Conservation (phyloP, 1,140 invertebrate genomes). For the Calycopis cecrops region DNA sequence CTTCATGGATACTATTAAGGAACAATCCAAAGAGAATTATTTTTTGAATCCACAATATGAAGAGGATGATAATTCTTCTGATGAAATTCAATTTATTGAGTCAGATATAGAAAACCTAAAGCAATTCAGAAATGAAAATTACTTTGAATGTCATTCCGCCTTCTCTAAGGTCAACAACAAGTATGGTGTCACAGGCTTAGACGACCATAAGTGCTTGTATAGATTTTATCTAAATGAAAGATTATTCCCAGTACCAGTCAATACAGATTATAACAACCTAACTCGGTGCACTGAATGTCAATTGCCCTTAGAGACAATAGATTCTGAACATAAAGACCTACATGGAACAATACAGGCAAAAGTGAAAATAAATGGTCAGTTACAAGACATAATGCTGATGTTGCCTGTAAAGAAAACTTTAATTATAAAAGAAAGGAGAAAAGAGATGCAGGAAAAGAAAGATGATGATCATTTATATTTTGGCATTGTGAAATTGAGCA, state of each 20-base stretch:
- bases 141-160: constrained; percentile 64
- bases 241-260: constrained; percentile 54
- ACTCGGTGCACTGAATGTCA: constrained; percentile 57
- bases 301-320: constrained; percentile 37
- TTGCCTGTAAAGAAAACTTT: constrained; percentile 53
- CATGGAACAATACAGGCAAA: constrained; percentile 63
- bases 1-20: constrained; percentile 46
- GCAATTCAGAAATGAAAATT: constrained; percentile 57
- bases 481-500: constrained; percentile 52
- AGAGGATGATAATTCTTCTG: constrained; percentile 14
- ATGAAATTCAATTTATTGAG: constrained; percentile 27
- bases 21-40: constrained; percentile 38
- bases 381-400: constrained; percentile 51
- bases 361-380: constrained; percentile 47
- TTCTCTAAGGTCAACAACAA: constrained; percentile 45
- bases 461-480: constrained; percentile 48
- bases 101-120: constrained; percentile 44
- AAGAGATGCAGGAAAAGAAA: constrained; percentile 25
- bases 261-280: constrained; percentile 43
- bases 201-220: constrained; percentile 55
- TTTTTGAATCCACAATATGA: constrained; percentile 2
- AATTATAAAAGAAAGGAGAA: constrained; percentile 52
- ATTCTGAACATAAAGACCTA: constrained; percentile 24
- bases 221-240: constrained; percentile 65
- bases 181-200: constrained; percentile 32